Evolutionary conservation across 2,113 vertebrate genomes (phyloP).

Genomic region (Illadopsis cleaveri): DNA sequence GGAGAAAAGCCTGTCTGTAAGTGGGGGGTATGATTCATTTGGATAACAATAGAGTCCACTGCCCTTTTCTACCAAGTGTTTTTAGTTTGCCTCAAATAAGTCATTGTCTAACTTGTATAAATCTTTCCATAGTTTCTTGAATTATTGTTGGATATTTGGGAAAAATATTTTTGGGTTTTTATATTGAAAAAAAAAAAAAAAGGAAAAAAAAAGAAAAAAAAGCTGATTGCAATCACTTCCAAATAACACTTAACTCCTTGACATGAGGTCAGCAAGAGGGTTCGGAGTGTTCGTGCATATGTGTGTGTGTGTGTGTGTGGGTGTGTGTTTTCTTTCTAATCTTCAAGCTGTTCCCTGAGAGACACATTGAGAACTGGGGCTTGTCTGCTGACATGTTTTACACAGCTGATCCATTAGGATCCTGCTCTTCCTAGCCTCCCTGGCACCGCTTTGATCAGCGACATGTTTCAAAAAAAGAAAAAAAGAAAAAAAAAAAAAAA

Average conservation of each 20-base stretch:
- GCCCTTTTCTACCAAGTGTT: slow-evolving; percentile 62
- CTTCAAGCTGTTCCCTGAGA: slow-evolving; percentile 36
- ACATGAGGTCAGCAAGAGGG: slow-evolving; percentile 51
- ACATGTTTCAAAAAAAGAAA: slow-evolving; percentile 5
- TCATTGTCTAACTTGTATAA: slow-evolving; percentile 65
- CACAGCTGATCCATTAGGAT: slow-evolving; percentile 62
- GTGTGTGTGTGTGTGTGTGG: neutral
- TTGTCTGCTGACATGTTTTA: slow-evolving; percentile 72
- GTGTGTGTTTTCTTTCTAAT: slow-evolving; percentile 38
- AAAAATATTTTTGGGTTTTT: neutral
- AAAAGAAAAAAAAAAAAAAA: neutral
- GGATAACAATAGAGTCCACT: slow-evolving; percentile 59
- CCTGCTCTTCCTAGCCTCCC: slow-evolving; percentile 47
- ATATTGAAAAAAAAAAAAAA: neutral
- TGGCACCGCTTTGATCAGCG: slow-evolving; percentile 60
- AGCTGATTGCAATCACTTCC: slow-evolving; percentile 37
- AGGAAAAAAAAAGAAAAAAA: neutral
- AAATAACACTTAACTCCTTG: slow-evolving; percentile 71
- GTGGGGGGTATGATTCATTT: slow-evolving; percentile 46
- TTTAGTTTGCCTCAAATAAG: slow-evolving; percentile 62
- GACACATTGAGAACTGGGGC: slow-evolving; percentile 50
- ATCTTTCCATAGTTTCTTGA: slow-evolving; percentile 56
- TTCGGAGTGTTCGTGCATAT: neutral
- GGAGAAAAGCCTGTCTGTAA: slow-evolving; percentile 19
- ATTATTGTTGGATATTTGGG: slow-evolving; percentile 52